A percentile compares a stretch with the other conserved stretches of the same genome.
Evolutionary conservation across 2,888 invertebrate genomes (phyloP).

Genomic region (Tinea trinotella): DNA sequence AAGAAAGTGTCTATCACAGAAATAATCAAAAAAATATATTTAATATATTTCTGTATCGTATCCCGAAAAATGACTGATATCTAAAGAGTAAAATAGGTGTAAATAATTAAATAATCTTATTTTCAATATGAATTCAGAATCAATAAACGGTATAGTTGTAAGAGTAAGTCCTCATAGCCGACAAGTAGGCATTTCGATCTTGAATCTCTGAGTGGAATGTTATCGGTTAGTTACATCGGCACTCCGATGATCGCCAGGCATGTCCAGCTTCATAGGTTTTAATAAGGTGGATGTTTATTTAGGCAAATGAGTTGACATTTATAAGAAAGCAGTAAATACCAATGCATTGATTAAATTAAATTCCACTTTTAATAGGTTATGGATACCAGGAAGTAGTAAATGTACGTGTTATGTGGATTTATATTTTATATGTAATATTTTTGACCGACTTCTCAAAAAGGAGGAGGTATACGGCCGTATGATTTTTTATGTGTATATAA

Average conservation of each 20-base stretch:
- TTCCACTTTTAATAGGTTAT: background rate
- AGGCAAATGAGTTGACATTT: slow-evolving; percentile 14
- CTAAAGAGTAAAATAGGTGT: too few species aligned
- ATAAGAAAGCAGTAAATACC: background rate
- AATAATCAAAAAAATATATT: too few species aligned
- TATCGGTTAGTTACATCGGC: slow-evolving; percentile 58
- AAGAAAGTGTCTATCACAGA: too few species aligned
- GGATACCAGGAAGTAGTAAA: background rate
- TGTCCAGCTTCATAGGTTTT: slow-evolving; percentile 15
- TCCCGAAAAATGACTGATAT: too few species aligned
- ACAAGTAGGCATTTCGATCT: slow-evolving; percentile 64
- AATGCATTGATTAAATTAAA: background rate
- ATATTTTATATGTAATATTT: too few species aligned
- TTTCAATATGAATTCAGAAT: too few species aligned
- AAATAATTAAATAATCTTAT: too few species aligned
- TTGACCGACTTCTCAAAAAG: too few species aligned
- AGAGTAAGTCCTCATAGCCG: slow-evolving; percentile 24
- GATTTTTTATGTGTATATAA: too few species aligned
- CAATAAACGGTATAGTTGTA: background rate
- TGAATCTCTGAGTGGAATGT: slow-evolving; percentile 63
- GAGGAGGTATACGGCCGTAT: too few species aligned
- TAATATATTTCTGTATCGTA: too few species aligned
- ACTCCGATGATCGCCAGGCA: slow-evolving; percentile 8
- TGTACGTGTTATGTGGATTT: too few species aligned
- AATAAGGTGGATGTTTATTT: slow-evolving; percentile 14